A percentile compares a stretch with the other conserved stretches of the same genome.
Conservation (phyloP, 2,113 vertebrate genomes). For the Datnioides undecimradiatus region DNA sequence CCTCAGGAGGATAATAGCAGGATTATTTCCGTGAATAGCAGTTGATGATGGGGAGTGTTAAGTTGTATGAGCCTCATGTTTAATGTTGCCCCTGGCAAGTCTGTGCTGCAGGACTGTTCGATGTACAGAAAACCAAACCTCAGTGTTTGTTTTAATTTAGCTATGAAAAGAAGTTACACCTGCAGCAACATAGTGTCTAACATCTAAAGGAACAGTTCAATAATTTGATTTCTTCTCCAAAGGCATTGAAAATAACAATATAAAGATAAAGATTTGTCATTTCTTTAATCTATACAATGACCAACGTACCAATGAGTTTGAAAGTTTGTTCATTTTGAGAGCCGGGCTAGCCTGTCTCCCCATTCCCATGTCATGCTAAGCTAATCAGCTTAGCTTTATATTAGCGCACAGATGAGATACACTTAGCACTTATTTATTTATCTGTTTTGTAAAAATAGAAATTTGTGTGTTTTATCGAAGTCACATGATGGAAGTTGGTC, state of each 20-base stretch:
- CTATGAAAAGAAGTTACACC: not conserved
- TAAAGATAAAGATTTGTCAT: too few species aligned
- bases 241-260: too few species aligned
- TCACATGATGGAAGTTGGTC: too few species aligned
- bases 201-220: not conserved
- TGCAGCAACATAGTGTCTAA: not conserved
- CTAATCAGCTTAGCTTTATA: not conserved
- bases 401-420: too few species aligned
- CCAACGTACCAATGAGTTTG: too few species aligned
- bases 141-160: not conserved
- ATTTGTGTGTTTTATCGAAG: too few species aligned
- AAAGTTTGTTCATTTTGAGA: too few species aligned
- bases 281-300: too few species aligned
- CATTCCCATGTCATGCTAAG: too few species aligned
- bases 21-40: slow-evolving; percentile 39
- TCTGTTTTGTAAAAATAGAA: too few species aligned
- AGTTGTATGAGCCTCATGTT: not conserved
- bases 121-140: not conserved
- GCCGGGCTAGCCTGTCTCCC: too few species aligned
- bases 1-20: slow-evolving; percentile 9
- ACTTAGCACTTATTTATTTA: too few species aligned
- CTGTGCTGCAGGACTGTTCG: not conserved
- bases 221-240: not conserved
- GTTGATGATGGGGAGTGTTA: slow-evolving; percentile 4
- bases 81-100: slow-evolving; percentile 6